Percentiles rank a stretch among this genome's conserved stretches.
phyloP scores from a whole-genome alignment of 2,797 vertebrate genomes.

The Acanthiza pusilla region DNA sequence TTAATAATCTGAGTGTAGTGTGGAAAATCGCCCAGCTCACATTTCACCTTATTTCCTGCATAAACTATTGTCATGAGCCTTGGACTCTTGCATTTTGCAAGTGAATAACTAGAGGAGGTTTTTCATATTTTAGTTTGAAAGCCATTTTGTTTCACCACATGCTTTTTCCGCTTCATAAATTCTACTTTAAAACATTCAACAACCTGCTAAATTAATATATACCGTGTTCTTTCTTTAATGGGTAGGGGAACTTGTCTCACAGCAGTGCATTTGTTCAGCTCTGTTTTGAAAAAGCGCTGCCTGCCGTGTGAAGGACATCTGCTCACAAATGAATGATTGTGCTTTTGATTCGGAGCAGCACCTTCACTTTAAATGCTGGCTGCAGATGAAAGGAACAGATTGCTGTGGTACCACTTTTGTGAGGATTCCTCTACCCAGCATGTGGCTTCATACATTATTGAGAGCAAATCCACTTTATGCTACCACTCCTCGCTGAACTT shows the following conservation, averaged over 20 bases:
- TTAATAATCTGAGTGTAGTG: background rate
- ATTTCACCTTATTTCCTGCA: background rate
- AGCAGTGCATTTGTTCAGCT: slow-evolving; percentile 65
- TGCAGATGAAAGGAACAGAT: slow-evolving; percentile 79
- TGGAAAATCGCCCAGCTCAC: background rate
- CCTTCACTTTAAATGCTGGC: slow-evolving; percentile 68
- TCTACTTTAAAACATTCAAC: slow-evolving; percentile 70
- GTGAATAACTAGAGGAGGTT: background rate
- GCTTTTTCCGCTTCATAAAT: slow-evolving; percentile 66
- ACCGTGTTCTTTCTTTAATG: slow-evolving; percentile 73
- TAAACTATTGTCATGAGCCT: background rate
- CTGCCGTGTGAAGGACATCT: slow-evolving; percentile 70
- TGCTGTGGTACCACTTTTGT: slow-evolving; percentile 70
- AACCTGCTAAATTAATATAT: slow-evolving; percentile 74
- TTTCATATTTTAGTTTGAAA: slow-evolving; percentile 52
- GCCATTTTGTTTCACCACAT: slow-evolving; percentile 65
- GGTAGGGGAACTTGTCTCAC: slow-evolving; percentile 65
- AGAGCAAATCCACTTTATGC: slow-evolving; percentile 66
- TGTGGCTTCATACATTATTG: slow-evolving; percentile 71
- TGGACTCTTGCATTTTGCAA: background rate
- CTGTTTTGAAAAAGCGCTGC: slow-evolving; percentile 55
- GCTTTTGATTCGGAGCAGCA: slow-evolving; percentile 77
- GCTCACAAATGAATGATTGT: slow-evolving; percentile 82
- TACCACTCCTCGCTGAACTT: slow-evolving; percentile 65
- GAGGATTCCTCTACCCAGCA: slow-evolving; percentile 67